Evolutionary conservation across 2,797 vertebrate genomes (phyloP).

Genomic region (Scolopax rusticola): DNA sequence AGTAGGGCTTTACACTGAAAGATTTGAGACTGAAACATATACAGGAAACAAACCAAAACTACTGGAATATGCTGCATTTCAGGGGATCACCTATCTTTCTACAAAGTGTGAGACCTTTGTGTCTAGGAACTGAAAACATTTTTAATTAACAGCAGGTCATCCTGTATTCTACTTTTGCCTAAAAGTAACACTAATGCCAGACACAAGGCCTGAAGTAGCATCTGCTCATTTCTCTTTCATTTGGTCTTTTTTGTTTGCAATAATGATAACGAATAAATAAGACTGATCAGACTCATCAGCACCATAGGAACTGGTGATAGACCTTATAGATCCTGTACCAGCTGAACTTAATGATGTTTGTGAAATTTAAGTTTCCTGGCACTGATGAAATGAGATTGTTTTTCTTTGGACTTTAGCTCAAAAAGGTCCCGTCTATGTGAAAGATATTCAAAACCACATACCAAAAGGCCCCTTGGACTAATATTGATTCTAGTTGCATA

Average conservation of each 20-base stretch:
- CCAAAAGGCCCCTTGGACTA: not conserved
- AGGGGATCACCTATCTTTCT: not conserved
- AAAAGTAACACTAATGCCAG: not conserved
- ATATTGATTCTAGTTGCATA: not conserved
- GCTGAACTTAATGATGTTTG: not conserved
- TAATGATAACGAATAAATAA: not conserved
- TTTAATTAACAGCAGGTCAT: not conserved
- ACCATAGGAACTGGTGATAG: not conserved
- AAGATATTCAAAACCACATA: not conserved
- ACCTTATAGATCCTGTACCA: not conserved
- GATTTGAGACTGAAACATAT: not conserved
- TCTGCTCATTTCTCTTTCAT: not conserved
- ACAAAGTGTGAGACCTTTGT: not conserved
- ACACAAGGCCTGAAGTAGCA: not conserved
- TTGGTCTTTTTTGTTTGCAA: not conserved
- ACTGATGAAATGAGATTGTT: not conserved
- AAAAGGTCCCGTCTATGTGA: not conserved
- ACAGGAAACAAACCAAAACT: not conserved
- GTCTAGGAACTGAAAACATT: not conserved
- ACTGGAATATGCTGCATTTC: not conserved
- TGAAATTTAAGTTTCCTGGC: not conserved
- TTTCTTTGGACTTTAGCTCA: not conserved
- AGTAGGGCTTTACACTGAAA: not conserved
- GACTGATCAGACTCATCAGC: not conserved
- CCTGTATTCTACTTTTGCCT: not conserved